Conservation (phyloP, 2,797 vertebrate species). For the Myioborus miniatus region DNA sequence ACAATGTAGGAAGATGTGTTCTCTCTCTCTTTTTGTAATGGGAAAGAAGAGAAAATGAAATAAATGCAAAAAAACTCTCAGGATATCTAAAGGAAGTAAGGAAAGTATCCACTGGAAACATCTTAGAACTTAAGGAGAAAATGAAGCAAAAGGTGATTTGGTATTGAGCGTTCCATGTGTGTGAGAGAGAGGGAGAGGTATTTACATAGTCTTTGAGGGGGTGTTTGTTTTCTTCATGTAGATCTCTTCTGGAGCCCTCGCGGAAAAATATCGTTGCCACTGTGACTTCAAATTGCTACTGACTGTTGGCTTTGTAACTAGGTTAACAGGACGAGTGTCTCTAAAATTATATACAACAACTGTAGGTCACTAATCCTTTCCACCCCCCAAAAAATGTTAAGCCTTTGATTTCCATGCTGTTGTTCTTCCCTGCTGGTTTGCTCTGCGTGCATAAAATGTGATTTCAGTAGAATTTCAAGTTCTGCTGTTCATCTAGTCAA, state of each 20-base stretch:
- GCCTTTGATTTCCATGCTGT: constrained; percentile 30
- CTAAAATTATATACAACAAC: constrained; percentile 43
- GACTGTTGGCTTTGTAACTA: constrained; percentile 21
- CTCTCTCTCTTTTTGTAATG: neutral
- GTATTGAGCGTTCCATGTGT: neutral
- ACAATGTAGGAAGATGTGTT: neutral
- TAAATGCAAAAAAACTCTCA: neutral
- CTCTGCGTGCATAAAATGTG: neutral
- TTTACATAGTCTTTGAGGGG: neutral
- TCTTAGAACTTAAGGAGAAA: neutral
- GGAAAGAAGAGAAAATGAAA: neutral
- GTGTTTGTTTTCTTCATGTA: neutral
- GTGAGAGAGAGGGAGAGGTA: neutral
- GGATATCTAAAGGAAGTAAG: neutral
- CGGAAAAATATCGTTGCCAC: neutral
- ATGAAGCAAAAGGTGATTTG: neutral
- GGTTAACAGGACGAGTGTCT: constrained; percentile 20
- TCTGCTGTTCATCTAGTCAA: neutral
- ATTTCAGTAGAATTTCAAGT: constrained; percentile 9
- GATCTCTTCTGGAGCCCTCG: neutral
- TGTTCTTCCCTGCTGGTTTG: neutral
- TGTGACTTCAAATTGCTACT: neutral
- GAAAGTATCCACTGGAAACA: neutral
- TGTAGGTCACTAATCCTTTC: constrained; percentile 53
- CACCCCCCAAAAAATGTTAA: constrained; percentile 22